Percentiles rank a stretch among this genome's conserved stretches.
Evolutionary conservation across 2,797 vertebrate species (phyloP).

Genomic region (Ptychadena robeensis): DNA sequence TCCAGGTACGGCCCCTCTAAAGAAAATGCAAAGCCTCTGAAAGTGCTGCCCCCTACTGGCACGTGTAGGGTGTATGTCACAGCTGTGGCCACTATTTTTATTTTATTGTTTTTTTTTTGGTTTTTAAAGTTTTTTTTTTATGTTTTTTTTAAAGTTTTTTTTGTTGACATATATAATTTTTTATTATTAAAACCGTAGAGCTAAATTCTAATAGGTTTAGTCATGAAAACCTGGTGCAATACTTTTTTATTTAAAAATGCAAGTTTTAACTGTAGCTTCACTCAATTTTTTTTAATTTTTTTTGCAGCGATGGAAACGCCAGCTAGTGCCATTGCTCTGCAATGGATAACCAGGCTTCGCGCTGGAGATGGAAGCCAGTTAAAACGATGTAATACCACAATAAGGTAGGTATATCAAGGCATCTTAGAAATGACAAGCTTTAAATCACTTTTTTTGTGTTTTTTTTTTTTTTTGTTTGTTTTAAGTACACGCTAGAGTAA

Average conservation of each 20-base stretch:
- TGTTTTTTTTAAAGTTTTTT: slow-evolving; percentile 53
- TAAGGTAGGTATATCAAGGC: slow-evolving; percentile 95
- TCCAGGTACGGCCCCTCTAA: slow-evolving; percentile 86
- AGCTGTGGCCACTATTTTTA: slow-evolving; percentile 96
- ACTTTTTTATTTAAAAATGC: slow-evolving; percentile 85
- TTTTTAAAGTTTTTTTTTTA: slow-evolving; percentile 27
- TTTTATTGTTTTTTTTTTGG: slow-evolving; percentile 64
- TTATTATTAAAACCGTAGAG: slow-evolving; percentile 86
- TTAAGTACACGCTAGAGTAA: slow-evolving; percentile 96
- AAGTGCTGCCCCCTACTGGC: slow-evolving; percentile 93
- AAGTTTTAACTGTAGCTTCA: slow-evolving; percentile 84
- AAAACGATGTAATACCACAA: slow-evolving; percentile 78
- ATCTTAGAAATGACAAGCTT: slow-evolving; percentile 88
- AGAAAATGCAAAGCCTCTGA: slow-evolving; percentile 97
- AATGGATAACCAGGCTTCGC: neutral
- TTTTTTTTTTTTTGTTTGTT: slow-evolving; percentile 35
- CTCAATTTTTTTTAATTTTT: slow-evolving; percentile 82
- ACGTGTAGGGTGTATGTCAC: slow-evolving; percentile 91
- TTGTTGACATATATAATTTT: slow-evolving; percentile 41
- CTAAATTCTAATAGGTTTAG: slow-evolving; percentile 96
- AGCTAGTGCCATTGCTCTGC: slow-evolving; percentile 24
- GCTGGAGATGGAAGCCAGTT: slow-evolving; percentile 25
- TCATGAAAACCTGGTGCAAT: slow-evolving; percentile 94
- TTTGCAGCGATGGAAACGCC: slow-evolving; percentile 35
- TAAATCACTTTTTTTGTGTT: slow-evolving; percentile 48